Evolutionary conservation across 2,797 vertebrate species (phyloP).

Genomic region (Corythornis leucogaster): DNA sequence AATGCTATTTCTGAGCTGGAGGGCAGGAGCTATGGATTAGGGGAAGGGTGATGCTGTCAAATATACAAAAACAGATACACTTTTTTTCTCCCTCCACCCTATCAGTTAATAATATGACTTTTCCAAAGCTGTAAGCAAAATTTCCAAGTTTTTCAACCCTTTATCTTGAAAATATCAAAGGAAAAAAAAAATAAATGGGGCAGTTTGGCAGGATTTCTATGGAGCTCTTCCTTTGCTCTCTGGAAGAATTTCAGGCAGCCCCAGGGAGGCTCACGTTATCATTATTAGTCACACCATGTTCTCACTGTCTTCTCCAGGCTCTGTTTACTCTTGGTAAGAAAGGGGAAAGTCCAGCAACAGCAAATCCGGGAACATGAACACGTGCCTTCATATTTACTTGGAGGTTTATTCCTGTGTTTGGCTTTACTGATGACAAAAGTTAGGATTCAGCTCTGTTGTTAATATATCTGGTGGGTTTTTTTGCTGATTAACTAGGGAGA

Average conservation of each 20-base stretch:
- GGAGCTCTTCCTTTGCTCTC: background rate
- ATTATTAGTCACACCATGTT: background rate
- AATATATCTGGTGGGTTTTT: background rate
- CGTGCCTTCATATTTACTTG: background rate
- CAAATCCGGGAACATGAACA: background rate
- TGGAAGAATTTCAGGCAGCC: background rate
- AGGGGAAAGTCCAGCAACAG: slow-evolving; percentile 33
- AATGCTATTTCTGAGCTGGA: background rate
- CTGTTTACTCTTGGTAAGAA: background rate
- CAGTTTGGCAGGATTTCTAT: background rate
- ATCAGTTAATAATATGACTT: background rate
- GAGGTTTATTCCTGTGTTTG: background rate
- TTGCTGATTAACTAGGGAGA: background rate
- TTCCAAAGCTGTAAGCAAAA: background rate
- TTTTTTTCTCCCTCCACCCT: background rate
- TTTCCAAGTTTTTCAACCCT: background rate
- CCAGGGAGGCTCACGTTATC: background rate
- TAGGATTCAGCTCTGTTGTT: background rate
- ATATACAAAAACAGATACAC: background rate
- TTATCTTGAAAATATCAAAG: background rate
- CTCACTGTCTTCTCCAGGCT: background rate
- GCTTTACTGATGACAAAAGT: background rate
- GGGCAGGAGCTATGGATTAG: background rate
- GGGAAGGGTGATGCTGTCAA: background rate
- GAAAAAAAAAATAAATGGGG: fast-evolving